Base-by-base conservation (phyloP, 1,140 invertebrate genomes). In the Homarus americanus region DNA sequence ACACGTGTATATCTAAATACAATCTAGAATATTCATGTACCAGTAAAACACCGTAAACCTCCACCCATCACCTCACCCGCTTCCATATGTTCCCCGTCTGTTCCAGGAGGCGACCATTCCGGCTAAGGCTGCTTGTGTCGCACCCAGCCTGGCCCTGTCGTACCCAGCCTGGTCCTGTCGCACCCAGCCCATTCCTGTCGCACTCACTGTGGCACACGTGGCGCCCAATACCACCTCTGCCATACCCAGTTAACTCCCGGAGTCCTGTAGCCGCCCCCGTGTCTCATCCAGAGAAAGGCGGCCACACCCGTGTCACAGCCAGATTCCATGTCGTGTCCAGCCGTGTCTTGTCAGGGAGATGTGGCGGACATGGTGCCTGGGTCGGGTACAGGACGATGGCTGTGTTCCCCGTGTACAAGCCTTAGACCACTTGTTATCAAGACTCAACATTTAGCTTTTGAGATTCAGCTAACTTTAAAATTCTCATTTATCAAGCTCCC, bases 171-270 rank as follows among this genome's bases (percentile, higher is more conserved):
- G 28, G 41, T 2, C 76, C 38, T 80, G 78, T 80, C 44, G n/a
- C n/a, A 10, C 78, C 44, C 44, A 80, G 78, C 28, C 49, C 17
- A n/a, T 38, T 28, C 75, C 75, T 78, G 75, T 78, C 75, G 4
- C 44, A 10, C 49, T 53, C 53, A 32, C 49, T 82, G 79, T 82
- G 79, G 79, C 79, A 82, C 79, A 34, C 75, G 40, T 38, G 9
- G 38, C 15, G 49, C 79, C 53, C 41, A 32, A 58, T 80, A 28
- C 49, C 17, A 63, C 44, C 79, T 82, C 79, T 82, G 79, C 79
- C 79, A 82, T 82, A 82, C 32, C 24, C 79, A 82, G 79, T 58
- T 34, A 34, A 24, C 49, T 63, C 15, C 49, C 17, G 63, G 28
- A 34, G 15, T 24, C 20, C 79, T n/a, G n/a, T 69, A 32, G 49